Evolutionary conservation across 2,797 vertebrate species (phyloP).

Genomic region (Smutsia gigantea): DNA sequence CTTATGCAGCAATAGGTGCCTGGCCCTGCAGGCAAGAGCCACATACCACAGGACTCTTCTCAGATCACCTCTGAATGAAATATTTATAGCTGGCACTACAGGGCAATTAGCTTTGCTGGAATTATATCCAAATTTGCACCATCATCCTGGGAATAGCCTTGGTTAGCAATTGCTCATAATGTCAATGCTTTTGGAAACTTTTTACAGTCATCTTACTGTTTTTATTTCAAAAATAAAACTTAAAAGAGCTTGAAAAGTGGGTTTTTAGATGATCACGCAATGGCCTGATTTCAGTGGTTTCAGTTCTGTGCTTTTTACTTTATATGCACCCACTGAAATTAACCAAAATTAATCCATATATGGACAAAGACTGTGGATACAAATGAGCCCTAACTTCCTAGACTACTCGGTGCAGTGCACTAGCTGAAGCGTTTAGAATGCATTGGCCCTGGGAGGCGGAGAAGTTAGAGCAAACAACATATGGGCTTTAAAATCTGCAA

Average conservation of each 20-base stretch:
- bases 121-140: slow-evolving; percentile 65
- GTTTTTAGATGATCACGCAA: slow-evolving; percentile 81
- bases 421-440: slow-evolving; percentile 80
- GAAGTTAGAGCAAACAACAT: slow-evolving; percentile 83
- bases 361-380: slow-evolving; percentile 77
- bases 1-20: background rate
- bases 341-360: slow-evolving; percentile 74
- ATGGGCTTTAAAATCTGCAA: slow-evolving; percentile 84
- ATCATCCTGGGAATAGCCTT: slow-evolving; percentile 40
- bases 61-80: slow-evolving; percentile 64
- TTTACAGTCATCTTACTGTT: slow-evolving; percentile 79
- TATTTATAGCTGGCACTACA: slow-evolving; percentile 33
- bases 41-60: background rate
- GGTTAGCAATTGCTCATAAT: slow-evolving; percentile 61
- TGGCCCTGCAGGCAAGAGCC: background rate
- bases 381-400: slow-evolving; percentile 77
- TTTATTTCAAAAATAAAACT: slow-evolving; percentile 83
- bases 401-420: slow-evolving; percentile 66
- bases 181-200: slow-evolving; percentile 74
- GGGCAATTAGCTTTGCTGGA: slow-evolving; percentile 45
- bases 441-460: slow-evolving; percentile 79
- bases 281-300: slow-evolving; percentile 70
- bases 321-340: slow-evolving; percentile 76
- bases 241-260: slow-evolving; percentile 83
- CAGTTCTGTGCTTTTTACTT: slow-evolving; percentile 81